Evolutionary conservation across 2,888 invertebrate genomes (phyloP), one percentile per base, ranked within the genome.

Genomic region (Eupithecia inturbata): DNA sequence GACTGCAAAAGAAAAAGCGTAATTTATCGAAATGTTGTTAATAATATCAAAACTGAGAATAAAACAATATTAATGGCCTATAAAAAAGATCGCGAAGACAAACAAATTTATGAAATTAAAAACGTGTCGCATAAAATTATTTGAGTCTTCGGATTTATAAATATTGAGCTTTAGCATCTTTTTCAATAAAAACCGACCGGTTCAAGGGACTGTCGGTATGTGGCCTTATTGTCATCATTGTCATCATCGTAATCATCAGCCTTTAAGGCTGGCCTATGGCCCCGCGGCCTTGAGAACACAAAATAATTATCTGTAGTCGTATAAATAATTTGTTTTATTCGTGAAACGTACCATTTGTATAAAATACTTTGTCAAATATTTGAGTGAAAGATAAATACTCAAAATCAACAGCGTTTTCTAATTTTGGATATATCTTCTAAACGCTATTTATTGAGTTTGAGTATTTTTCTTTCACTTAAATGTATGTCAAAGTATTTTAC

Each of bases 81-180:
- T 83, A 83, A 83, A 82, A 73, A 75, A 77, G 72, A 70, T 73
- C 77, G 62, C 73, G 78, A 80, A 78, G 82, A 81, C 80, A 83
- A 80, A 78, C 75, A 75, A 77, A 78, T 80, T 81, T 81, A 78
- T 80, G 78, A 79, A 80, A 82, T 80, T 81, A 77, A 81, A 78
- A 76, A 77, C 71, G 73, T 71, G 71, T 73, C 71, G 19, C 66
- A 53, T 66, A 67, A 73, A 73, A 28, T 71, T 72, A 70, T 72
- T 66, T 66, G 39, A 68, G 45, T 57, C 53, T 53, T 14, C 67
- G 33, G 26, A 67, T 77, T 71, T 71, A 74, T 74, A 72, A 70
- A 76, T 74, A 72, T 72, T 57, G 74, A 69, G 67, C 69, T 67
- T 68, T 45, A 68, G n/a, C 60, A 39, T 49, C 36, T n/a, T 53